Conservation (phyloP, 2,797 vertebrate species). For the Neosalanx taihuensis region DNA sequence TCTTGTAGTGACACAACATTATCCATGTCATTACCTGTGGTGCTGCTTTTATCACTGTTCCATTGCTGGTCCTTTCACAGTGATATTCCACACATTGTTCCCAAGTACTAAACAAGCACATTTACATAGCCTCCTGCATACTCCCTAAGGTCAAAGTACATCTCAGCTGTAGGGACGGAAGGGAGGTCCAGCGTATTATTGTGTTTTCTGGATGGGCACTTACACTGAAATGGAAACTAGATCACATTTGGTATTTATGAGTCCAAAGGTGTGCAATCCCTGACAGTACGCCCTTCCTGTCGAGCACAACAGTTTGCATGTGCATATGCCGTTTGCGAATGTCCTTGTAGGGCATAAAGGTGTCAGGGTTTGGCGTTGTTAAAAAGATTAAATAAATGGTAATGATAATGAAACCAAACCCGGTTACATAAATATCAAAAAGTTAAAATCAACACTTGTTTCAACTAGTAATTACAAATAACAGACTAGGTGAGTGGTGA, state of each 20-base stretch:
- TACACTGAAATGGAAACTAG: neutral
- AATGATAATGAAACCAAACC: neutral
- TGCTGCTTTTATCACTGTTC: constrained; percentile 28
- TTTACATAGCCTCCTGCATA: neutral
- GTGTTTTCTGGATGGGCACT: constrained; percentile 17
- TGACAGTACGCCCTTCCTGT: constrained; percentile 16
- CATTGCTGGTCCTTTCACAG: constrained; percentile 6
- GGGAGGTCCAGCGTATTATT: constrained; percentile 23
- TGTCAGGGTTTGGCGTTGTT: neutral
- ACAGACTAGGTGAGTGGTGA: constrained; percentile 36
- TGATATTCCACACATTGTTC: neutral
- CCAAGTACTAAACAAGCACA: too few species aligned
- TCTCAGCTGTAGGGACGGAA: constrained; percentile 20
- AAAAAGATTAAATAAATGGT: neutral
- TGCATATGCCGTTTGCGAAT: too few species aligned
- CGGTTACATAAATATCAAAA: neutral
- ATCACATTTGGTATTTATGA: constrained; percentile 34
- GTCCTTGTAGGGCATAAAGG: too few species aligned
- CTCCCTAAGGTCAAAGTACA: constrained; percentile 57
- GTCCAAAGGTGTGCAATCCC: constrained; percentile 64
- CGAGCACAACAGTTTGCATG: constrained; percentile 3
- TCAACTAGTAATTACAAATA: neutral
- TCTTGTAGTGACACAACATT: neutral
- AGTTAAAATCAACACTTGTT: neutral
- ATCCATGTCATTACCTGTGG: constrained; percentile 42